These are phyloP conservation scores for Forficula auricularia DNA, from an alignment of 1,140 invertebrate genomes.

Conservation along the genomic window DNA sequence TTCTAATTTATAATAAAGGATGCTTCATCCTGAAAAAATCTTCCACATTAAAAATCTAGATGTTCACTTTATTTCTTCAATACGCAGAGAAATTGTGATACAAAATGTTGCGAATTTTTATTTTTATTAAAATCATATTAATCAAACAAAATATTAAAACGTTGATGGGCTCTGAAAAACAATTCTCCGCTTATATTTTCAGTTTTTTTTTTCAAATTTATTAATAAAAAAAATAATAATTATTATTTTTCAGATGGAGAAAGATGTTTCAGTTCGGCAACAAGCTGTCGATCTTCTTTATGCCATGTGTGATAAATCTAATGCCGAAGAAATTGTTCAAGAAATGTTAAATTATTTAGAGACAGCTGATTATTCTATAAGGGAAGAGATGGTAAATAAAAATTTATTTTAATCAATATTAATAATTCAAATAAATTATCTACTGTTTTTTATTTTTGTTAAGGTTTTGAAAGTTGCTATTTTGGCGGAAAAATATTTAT, in stretches of 20 bases:
- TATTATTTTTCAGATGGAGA: conserved; percentile 57
- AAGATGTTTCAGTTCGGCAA: conserved; percentile 96
- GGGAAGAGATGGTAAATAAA: conserved; percentile 87
- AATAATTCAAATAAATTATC: not conserved
- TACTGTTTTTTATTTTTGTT: conserved; percentile 11
- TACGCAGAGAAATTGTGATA: too few relatives aligned
- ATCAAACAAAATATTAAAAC: too few relatives aligned
- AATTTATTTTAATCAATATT: not conserved
- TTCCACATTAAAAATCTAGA: too few relatives aligned
- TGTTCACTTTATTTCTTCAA: too few relatives aligned
- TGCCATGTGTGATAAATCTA: conserved; percentile 99
- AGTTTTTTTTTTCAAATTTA: too few relatives aligned
- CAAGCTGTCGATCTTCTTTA: conserved; percentile 98
- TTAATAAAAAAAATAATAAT: too few relatives aligned
- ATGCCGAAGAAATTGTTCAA: conserved; percentile 98
- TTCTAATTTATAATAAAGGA: too few relatives aligned
- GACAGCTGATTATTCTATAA: conserved; percentile 97
- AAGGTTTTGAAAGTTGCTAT: conserved; percentile 96
- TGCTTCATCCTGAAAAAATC: too few relatives aligned
- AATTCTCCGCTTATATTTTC: too few relatives aligned
- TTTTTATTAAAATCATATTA: too few relatives aligned
- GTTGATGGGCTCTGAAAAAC: too few relatives aligned
- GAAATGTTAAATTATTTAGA: conserved; percentile 99
- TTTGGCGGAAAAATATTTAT: conserved; percentile 97
- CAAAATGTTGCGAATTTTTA: too few relatives aligned